These are phyloP conservation scores for Sebastes minor DNA, from an alignment of 2,797 vertebrate species.

Conservation along the genomic window DNA sequence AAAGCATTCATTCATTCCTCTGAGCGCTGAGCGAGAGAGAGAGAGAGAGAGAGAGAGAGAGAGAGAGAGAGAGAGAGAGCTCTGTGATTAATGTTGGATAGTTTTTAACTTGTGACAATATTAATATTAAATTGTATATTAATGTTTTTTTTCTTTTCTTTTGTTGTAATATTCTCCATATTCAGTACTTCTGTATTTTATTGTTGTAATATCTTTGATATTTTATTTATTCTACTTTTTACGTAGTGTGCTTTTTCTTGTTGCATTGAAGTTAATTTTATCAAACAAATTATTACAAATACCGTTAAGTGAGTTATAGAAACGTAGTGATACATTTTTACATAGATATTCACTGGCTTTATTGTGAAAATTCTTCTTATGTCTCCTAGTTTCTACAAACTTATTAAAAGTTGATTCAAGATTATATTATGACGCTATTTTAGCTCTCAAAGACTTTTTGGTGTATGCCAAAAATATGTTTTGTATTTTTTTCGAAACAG, in stretches of 20 bases:
- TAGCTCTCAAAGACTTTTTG: neutral
- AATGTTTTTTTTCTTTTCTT: neutral
- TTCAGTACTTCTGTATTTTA: neutral
- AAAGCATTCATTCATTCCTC: slow-evolving; percentile 7
- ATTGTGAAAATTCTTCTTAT: neutral
- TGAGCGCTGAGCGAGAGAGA: neutral
- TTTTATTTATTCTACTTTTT: neutral
- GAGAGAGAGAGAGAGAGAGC: neutral
- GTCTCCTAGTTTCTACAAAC: neutral
- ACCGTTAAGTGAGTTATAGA: neutral
- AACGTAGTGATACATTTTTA: neutral
- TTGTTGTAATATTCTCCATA: neutral
- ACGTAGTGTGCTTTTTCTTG: neutral
- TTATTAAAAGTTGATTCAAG: neutral
- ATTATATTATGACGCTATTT: neutral
- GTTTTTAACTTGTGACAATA: neutral
- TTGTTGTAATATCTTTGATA: neutral
- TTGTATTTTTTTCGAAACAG: neutral
- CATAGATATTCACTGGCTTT: neutral
- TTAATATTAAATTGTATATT: neutral
- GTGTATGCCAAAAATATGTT: neutral
- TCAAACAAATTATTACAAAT: neutral
- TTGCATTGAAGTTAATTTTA: neutral
- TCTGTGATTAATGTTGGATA: slow-evolving; percentile 13
- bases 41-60: neutral